Conservation (phyloP, 2,113 vertebrate species). For the Rhipidura dahli region DNA sequence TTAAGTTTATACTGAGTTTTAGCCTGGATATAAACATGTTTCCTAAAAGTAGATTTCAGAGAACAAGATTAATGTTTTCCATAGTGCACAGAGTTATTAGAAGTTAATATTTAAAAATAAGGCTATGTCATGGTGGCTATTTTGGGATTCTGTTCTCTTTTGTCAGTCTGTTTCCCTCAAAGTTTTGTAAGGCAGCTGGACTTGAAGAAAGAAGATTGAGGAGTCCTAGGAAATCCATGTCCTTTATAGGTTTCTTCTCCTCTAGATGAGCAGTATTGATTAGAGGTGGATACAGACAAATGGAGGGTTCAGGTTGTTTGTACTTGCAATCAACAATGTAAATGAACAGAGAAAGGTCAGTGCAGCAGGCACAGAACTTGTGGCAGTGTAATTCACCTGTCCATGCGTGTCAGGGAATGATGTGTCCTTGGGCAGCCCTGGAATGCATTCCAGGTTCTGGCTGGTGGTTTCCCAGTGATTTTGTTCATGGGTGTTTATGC, state of each 20-base stretch:
- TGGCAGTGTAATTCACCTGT: neutral
- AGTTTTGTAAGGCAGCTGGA: neutral
- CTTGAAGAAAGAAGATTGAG: neutral
- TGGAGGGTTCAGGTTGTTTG: neutral
- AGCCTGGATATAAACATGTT: neutral
- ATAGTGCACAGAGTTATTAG: neutral
- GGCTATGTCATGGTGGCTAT: neutral
- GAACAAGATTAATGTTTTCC: neutral
- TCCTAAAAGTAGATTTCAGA: neutral
- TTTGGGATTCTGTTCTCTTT: neutral
- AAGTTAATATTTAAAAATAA: neutral
- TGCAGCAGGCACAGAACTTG: neutral
- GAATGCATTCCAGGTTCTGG: neutral
- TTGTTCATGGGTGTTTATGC: neutral
- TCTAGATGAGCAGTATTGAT: neutral
- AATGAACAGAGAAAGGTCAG: neutral
- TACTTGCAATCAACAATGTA: neutral
- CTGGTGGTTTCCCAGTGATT: neutral
- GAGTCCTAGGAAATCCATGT: neutral
- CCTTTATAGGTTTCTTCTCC: rapidly evolving
- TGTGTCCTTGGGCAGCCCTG: rapidly evolving
- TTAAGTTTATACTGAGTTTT: neutral
- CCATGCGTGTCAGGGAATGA: rapidly evolving
- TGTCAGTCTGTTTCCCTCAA: neutral
- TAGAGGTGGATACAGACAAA: neutral